Percentiles rank a stretch among this genome's conserved stretches.
Evolutionary conservation across 2,888 invertebrate genomes (phyloP).

Genomic region (Stegophylla sp.): DNA sequence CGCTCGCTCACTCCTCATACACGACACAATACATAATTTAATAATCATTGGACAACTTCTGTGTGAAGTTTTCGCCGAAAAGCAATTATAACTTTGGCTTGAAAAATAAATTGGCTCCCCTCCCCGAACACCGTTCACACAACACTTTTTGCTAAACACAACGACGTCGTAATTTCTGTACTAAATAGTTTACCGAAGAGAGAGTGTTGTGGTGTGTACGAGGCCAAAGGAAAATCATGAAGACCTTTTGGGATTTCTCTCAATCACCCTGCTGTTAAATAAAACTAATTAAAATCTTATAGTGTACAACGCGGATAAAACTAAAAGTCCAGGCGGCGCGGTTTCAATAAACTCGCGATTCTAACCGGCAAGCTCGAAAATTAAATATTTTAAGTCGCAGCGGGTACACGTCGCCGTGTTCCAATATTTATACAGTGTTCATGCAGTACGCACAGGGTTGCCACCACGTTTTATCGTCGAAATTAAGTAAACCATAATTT

Average conservation of each 20-base stretch:
- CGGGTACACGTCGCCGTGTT: too few species aligned
- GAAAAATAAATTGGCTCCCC: constrained; percentile 55
- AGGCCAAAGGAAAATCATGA: constrained; percentile 9
- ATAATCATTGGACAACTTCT: constrained; percentile 45
- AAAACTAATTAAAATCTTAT: constrained; percentile 38
- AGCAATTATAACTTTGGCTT: constrained; percentile 50
- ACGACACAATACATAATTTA: constrained; percentile 52
- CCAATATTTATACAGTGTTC: not conserved
- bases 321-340: not conserved
- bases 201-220: too few species aligned
- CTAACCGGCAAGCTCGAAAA: not conserved
- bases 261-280: constrained; percentile 18
- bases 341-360: not conserved
- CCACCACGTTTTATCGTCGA: too few species aligned
- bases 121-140: not conserved
- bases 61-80: constrained; percentile 41
- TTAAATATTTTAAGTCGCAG: not conserved
- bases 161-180: constrained; percentile 24
- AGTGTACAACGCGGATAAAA: constrained; percentile 2
- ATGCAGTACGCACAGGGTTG: not conserved
- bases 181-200: constrained; percentile 35
- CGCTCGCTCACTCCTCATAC: too few species aligned
- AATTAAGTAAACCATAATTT: too few species aligned
- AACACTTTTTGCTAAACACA: constrained; percentile 30
- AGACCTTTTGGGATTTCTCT: constrained; percentile 21